phyloP scores from a whole-genome alignment of 92 coral and sea anemone species.

The Phenganax marumi region DNA sequence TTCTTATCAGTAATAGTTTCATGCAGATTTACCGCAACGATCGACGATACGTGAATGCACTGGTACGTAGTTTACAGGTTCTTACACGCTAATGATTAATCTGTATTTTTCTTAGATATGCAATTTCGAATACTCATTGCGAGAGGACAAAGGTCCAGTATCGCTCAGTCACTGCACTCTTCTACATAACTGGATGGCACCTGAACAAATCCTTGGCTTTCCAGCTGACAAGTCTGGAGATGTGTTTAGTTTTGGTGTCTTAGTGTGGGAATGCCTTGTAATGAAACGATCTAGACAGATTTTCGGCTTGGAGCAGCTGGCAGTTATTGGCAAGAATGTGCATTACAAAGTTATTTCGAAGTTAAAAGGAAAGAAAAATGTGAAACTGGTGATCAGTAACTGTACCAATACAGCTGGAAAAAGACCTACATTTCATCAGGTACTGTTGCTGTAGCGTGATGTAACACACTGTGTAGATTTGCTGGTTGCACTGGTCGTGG shows the following conservation, averaged over 20 bases:
- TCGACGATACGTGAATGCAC: too few species aligned
- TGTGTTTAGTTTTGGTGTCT: constrained; percentile 77
- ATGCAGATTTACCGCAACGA: background rate
- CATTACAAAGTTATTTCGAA: constrained; percentile 22
- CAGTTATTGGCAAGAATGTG: constrained; percentile 24
- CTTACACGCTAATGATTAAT: background rate
- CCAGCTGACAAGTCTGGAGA: constrained; percentile 81
- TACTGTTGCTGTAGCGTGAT: constrained; percentile 17
- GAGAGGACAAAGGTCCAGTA: constrained; percentile 47
- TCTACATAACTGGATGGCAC: constrained; percentile 89
- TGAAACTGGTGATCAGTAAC: constrained; percentile 70
- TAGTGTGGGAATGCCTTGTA: constrained; percentile 81
- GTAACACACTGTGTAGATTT: too few species aligned
- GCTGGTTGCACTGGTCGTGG: too few species aligned
- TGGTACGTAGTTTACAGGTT: too few species aligned
- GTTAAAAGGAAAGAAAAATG: constrained; percentile 66
- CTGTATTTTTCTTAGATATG: constrained; percentile 65
- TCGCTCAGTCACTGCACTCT: constrained; percentile 76
- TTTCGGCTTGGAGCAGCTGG: constrained; percentile 25
- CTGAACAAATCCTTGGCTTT: constrained; percentile 80
- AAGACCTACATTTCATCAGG: constrained; percentile 87
- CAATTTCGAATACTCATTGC: constrained; percentile 75
- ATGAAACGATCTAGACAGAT: constrained; percentile 60
- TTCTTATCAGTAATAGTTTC: background rate
- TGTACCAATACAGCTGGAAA: constrained; percentile 59